phyloP scores from a whole-genome alignment of 23 tunicate genomes.

The Trididemnum nubilum region DNA sequence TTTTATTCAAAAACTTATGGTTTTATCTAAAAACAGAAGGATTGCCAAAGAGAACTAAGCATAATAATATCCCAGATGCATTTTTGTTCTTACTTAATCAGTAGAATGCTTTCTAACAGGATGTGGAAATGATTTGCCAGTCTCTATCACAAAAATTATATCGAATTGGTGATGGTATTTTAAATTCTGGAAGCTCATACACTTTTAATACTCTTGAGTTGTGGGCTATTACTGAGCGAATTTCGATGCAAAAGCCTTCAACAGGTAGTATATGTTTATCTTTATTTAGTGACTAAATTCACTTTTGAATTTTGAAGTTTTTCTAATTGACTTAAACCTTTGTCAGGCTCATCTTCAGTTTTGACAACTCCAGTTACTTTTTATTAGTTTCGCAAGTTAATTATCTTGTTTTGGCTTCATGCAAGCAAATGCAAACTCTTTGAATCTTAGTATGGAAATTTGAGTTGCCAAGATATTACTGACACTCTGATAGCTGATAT shows the following conservation, averaged over 20 bases:
- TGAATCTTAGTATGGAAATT: neutral
- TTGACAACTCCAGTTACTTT: too few relatives aligned
- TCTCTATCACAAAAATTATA: conserved; percentile 11
- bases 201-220: conserved; percentile 31
- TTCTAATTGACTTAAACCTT: too few relatives aligned
- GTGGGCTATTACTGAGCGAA: conserved; percentile 40
- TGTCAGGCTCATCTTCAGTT: too few relatives aligned
- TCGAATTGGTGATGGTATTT: conserved; percentile 24
- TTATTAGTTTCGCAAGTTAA: neutral
- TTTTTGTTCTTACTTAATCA: too few relatives aligned
- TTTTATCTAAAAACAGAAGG: too few relatives aligned
- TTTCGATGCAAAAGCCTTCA: conserved; percentile 16
- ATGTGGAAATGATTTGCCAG: conserved; percentile 42
- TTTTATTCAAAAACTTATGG: too few relatives aligned
- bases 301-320: neutral
- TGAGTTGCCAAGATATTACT: too few relatives aligned
- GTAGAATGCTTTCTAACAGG: conserved; percentile 7
- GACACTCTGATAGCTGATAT: too few relatives aligned
- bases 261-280: conserved; percentile 1
- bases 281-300: too few relatives aligned
- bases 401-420: neutral
- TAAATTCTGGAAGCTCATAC: conserved; percentile 27
- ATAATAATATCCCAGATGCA: too few relatives aligned
- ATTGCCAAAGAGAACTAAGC: too few relatives aligned
- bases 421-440: too few relatives aligned